Conservation (phyloP, 2,113 vertebrate species). For the Haemorhous mexicanus region DNA sequence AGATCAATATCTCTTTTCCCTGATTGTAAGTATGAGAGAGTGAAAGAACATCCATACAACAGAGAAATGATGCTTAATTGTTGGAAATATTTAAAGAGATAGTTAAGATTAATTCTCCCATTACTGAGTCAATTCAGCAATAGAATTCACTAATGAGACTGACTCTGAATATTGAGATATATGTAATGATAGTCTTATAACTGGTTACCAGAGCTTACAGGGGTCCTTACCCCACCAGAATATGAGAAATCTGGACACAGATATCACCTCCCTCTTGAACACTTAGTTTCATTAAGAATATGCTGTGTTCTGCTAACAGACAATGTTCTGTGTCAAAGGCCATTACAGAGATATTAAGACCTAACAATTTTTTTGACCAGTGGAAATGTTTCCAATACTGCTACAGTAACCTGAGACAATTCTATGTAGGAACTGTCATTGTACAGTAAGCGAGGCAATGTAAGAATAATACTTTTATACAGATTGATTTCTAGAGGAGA, state of each 20-base stretch:
- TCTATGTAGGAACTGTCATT: neutral
- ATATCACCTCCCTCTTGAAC: neutral
- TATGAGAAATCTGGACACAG: neutral
- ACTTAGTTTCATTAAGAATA: neutral
- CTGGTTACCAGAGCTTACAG: neutral
- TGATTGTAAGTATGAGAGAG: neutral
- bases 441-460: neutral
- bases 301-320: neutral
- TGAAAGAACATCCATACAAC: neutral
- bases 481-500: neutral
- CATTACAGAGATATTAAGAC: neutral
- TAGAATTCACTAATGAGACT: neutral
- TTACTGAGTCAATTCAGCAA: neutral
- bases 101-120: neutral
- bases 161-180: neutral
- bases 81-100: neutral
- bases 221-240: neutral
- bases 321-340: neutral
- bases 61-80: neutral
- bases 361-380: neutral
- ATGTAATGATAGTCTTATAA: neutral
- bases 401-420: neutral
- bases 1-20: neutral
- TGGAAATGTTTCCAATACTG: neutral
- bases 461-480: neutral